Percentiles rank a stretch among this genome's conserved stretches.
These are phyloP conservation scores for Urechis unicinctus DNA, from an alignment of 2,888 invertebrate genomes.

Conservation along the genomic window DNA sequence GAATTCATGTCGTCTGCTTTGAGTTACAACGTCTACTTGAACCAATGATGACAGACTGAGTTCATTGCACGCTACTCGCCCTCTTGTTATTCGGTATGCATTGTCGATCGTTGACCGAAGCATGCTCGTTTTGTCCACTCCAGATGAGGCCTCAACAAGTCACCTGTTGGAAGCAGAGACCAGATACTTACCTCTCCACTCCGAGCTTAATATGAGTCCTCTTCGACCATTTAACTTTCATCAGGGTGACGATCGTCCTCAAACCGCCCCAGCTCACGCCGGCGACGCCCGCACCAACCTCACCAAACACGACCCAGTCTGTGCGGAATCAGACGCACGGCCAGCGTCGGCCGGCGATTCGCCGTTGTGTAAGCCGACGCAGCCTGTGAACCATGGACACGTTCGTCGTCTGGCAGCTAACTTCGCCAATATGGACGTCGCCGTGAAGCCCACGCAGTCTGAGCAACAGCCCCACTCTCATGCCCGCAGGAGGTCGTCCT, in stretches of 20 bases:
- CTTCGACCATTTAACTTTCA: constrained; percentile 10
- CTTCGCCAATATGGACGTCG: neutral
- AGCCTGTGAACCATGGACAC: neutral
- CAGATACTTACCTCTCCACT: constrained; percentile 36
- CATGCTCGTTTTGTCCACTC: too few species aligned
- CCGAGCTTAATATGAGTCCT: constrained; percentile 15
- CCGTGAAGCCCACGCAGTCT: constrained; percentile 8
- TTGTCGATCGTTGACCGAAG: too few species aligned
- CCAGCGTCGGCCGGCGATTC: neutral
- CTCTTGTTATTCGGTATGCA: too few species aligned
- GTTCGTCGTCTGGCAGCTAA: constrained; percentile 12
- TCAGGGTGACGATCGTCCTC: constrained; percentile 27
- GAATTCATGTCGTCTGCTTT: too few species aligned
- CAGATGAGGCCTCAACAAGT: too few species aligned
- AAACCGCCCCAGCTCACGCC: constrained; percentile 15
- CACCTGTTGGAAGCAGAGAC: constrained; percentile 43
- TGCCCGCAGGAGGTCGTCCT: constrained; percentile 8
- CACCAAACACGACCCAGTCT: too few species aligned
- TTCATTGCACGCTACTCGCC: too few species aligned
- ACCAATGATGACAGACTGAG: too few species aligned
- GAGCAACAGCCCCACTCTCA: constrained; percentile 8
- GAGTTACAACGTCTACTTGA: too few species aligned
- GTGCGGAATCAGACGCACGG: neutral
- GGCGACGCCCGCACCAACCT: neutral
- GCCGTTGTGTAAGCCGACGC: neutral